These are phyloP conservation scores for Thymallus thymallus DNA, from an alignment of 2,113 vertebrate genomes.

Conservation along the genomic window DNA sequence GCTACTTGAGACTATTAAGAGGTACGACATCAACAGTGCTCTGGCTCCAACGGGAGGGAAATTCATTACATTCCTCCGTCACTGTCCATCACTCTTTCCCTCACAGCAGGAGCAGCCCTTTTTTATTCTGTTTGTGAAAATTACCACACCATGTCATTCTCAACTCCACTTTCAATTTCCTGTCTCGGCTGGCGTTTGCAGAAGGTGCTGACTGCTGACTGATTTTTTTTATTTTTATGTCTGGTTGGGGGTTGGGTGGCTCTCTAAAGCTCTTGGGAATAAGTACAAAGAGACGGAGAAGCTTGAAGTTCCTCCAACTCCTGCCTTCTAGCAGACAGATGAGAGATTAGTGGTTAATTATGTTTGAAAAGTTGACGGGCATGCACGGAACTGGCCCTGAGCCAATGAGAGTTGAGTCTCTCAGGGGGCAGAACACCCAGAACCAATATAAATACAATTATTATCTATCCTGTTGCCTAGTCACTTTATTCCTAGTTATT, in stretches of 20 bases:
- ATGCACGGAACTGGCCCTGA: constrained; percentile 43
- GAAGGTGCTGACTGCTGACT: constrained; percentile 14
- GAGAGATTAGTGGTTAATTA: constrained; percentile 66
- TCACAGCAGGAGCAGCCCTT: background rate
- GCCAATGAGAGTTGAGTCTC: constrained; percentile 50
- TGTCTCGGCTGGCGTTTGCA: constrained; percentile 55
- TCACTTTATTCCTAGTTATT: no score
- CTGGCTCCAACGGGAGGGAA: constrained; percentile 33
- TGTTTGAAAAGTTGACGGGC: constrained; percentile 56
- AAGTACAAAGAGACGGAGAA: constrained; percentile 29
- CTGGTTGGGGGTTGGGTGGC: constrained; percentile 11
- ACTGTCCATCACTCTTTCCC: background rate
- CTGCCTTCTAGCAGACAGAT: background rate
- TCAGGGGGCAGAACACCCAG: constrained; percentile 7
- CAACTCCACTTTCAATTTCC: constrained; percentile 40
- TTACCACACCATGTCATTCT: constrained; percentile 37
- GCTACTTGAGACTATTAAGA: no score
- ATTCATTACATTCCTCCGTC: background rate
- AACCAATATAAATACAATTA: constrained; percentile 23
- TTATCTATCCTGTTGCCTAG: no score
- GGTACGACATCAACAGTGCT: constrained; percentile 8
- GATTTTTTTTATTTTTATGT: background rate
- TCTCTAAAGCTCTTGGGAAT: constrained; percentile 44
- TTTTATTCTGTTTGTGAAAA: constrained; percentile 11
- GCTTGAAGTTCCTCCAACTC: background rate